Base-by-base conservation (phyloP, 2,113 vertebrate species). In the Stomatorhinus ivindoensis region DNA sequence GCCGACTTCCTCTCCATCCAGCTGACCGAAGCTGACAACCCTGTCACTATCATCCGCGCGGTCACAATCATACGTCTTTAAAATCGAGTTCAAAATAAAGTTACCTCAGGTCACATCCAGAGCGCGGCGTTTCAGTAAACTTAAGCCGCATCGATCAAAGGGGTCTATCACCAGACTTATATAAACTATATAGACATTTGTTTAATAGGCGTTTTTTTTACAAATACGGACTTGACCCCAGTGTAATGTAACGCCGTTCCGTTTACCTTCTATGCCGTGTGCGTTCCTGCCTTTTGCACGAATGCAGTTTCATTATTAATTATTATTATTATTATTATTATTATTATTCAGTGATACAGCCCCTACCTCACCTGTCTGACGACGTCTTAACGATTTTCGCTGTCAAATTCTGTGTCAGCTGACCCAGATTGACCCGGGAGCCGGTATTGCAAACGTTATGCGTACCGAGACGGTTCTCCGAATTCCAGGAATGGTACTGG, bases 401-500 rank as follows among this genome's bases (percentile, higher is more conserved):
- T 19, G 13, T 53, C 24, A 39, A 55, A 51, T 87, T 55, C 83
- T 35, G 53, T 42, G 50, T 39, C 9, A 50, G 46, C 88, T 51
- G 73, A 42, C 24, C 24, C 44, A 73, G 42, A 87, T 3, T 27
- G 61, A 53, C 85, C 31, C 88, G 31, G 31, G 24, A 39, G 8
- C 27, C 24, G 27, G 83, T 88, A 58, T 42, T 65, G 31, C 83
- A 88, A 53, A n/a, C 27, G 19, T 53, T 48, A 82, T 90, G 39
- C n/a, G 61, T 90, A 48, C 89, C 44, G 10, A 84, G 87, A 82
- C 87, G 73, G 47, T 84, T 90, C 73, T 50, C 11, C 53, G n/a
- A 83, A 90, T 88, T 83, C 69, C 51, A 58, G 27, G 21, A 35
- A 15, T 19, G 19, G 73, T 39, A 10, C 3, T 83, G 8, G 42